Percentiles rank a stretch among this genome's conserved stretches.
Conservation (phyloP, 2,797 vertebrate genomes). For the Manis crassicaudata region DNA sequence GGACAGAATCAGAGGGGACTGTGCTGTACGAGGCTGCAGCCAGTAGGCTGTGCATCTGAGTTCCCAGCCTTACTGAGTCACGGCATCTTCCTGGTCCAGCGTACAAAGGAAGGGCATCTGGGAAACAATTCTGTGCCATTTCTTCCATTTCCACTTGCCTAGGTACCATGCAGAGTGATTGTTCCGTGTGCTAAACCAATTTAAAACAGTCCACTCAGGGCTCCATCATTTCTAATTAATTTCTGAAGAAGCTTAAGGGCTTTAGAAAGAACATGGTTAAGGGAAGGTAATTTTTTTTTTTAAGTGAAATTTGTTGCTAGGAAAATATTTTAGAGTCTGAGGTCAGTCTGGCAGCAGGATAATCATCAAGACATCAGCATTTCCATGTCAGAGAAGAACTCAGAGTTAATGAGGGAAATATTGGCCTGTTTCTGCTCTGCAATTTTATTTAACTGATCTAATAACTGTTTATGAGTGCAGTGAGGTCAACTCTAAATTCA, state of each 20-base stretch:
- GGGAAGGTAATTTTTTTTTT: background rate
- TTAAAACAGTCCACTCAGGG: background rate
- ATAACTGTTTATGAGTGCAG: background rate
- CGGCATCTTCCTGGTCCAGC: background rate
- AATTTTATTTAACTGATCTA: slow-evolving; percentile 13
- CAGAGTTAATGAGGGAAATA: slow-evolving; percentile 46
- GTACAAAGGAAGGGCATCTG: background rate
- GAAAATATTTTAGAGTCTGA: slow-evolving; percentile 65
- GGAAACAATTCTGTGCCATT: background rate
- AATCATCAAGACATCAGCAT: slow-evolving; percentile 21
- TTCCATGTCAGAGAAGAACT: slow-evolving; percentile 30
- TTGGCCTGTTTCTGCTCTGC: background rate
- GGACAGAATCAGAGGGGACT: background rate
- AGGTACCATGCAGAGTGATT: background rate
- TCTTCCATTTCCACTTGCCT: background rate
- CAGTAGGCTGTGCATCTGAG: background rate
- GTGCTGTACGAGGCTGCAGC: background rate
- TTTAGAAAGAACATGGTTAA: background rate
- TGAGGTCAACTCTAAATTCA: background rate
- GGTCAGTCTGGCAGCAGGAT: slow-evolving; percentile 32
- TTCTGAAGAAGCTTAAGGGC: background rate
- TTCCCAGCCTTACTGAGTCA: background rate
- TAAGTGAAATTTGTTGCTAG: background rate
- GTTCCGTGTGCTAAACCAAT: background rate
- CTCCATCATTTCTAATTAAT: background rate